Conservation (phyloP, 2,888 invertebrate genomes). For the Torymus auratus region DNA sequence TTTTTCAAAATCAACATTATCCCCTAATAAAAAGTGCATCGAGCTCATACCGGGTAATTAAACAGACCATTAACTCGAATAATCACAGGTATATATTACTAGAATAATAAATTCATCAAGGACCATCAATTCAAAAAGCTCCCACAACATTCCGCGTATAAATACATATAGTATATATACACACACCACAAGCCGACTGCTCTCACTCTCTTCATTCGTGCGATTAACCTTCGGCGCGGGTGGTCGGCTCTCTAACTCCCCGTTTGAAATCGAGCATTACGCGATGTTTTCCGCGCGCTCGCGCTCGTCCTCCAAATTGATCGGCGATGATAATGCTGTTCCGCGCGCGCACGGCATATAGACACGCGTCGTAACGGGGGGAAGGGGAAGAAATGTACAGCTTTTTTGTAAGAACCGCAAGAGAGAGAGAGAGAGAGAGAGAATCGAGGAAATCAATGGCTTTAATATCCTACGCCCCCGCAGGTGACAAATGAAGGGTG, state of each 20-base stretch:
- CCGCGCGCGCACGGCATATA: constrained; percentile 29
- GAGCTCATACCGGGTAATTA: too few relatives aligned
- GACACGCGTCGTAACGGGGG: not conserved
- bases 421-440: too few relatives aligned
- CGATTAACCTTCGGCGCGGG: constrained; percentile 47
- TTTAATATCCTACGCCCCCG: constrained; percentile 67
- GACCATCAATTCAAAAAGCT: not conserved
- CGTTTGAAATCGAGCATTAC: constrained; percentile 48
- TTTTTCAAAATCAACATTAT: too few relatives aligned
- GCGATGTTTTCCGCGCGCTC: constrained; percentile 33
- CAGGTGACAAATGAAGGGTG: constrained; percentile 69
- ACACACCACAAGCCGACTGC: not conserved
- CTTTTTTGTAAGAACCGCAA: constrained; percentile 62
- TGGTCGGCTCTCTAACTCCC: constrained; percentile 6
- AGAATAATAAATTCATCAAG: not conserved
- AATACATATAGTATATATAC: not conserved
- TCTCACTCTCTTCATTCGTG: not conserved
- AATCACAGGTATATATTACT: too few relatives aligned
- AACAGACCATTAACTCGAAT: too few relatives aligned
- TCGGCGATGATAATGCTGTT: constrained; percentile 60
- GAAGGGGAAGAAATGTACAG: too few relatives aligned
- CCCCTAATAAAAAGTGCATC: too few relatives aligned
- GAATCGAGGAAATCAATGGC: constrained; percentile 63
- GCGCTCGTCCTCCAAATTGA: constrained; percentile 56
- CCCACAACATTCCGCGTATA: not conserved